phyloP scores from a whole-genome alignment of 2,888 invertebrate species.

The Drosophila subquinaria region DNA sequence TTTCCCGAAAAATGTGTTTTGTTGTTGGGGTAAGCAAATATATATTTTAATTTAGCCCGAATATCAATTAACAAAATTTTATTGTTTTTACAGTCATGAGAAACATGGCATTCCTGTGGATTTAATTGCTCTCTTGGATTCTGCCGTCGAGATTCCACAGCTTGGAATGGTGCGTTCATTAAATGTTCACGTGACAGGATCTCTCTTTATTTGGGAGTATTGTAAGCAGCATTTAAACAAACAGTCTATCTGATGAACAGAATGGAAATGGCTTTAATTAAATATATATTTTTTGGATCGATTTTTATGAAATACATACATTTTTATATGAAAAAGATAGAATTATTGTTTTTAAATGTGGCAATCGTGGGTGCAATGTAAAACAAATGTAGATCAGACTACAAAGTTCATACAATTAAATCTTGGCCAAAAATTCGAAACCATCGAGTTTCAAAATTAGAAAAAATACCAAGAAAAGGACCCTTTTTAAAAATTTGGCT shows the following conservation, averaged over 20 bases:
- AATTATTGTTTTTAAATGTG: too few species aligned
- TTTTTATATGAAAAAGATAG: too few species aligned
- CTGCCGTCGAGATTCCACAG: slow-evolving; percentile 96
- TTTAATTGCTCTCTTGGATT: slow-evolving; percentile 92
- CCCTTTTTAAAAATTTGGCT: too few species aligned
- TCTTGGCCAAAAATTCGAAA: too few species aligned
- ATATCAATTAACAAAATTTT: neutral
- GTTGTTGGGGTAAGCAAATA: slow-evolving; percentile 91
- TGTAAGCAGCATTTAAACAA: slow-evolving; percentile 88
- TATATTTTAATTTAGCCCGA: neutral
- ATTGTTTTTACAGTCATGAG: slow-evolving; percentile 90
- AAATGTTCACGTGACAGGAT: slow-evolving; percentile 97
- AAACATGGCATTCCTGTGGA: slow-evolving; percentile 95
- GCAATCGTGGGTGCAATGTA: too few species aligned
- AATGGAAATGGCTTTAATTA: neutral
- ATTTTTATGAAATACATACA: too few species aligned
- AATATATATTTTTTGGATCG: too few species aligned
- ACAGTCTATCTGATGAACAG: neutral
- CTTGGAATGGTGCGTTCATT: slow-evolving; percentile 94
- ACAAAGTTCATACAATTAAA: too few species aligned
- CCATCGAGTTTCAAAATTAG: too few species aligned
- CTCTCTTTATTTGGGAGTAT: slow-evolving; percentile 97
- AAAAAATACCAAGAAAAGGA: too few species aligned
- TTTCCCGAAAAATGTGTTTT: slow-evolving; percentile 93
- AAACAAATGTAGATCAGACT: too few species aligned